These are phyloP conservation scores for Lamprotornis superbus DNA, from an alignment of 2,113 vertebrate species.

Conservation along the genomic window DNA sequence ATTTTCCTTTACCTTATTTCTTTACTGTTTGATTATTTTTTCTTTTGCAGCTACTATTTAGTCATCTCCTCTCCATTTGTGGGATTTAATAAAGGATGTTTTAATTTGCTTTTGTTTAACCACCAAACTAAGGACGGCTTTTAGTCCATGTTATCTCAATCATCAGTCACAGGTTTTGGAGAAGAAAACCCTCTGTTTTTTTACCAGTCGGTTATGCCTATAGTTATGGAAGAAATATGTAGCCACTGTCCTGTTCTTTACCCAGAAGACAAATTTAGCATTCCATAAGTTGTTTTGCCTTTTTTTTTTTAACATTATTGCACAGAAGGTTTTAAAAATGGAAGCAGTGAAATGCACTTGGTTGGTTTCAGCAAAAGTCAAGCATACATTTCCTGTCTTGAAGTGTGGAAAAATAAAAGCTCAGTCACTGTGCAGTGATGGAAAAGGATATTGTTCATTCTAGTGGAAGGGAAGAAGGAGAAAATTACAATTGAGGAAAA, in stretches of 20 bases:
- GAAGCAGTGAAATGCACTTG: neutral
- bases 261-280: neutral
- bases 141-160: neutral
- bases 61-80: neutral
- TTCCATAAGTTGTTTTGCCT: neutral
- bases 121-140: neutral
- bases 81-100: neutral
- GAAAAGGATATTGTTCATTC: neutral
- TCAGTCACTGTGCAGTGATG: neutral
- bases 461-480: constrained; percentile 10
- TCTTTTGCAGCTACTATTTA: neutral
- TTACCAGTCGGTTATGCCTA: neutral
- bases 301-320: neutral
- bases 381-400: neutral
- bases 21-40: neutral
- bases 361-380: neutral
- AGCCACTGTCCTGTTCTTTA: neutral
- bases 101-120: neutral
- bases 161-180: rapidly evolving
- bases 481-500: constrained; percentile 24
- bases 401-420: neutral
- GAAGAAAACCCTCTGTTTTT: neutral
- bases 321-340: neutral
- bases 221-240: neutral
- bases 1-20: neutral